Evolutionary conservation across 2,888 invertebrate genomes (phyloP), one percentile per base, ranked within the genome.

Genomic region (Meteorus cinctellus): DNA sequence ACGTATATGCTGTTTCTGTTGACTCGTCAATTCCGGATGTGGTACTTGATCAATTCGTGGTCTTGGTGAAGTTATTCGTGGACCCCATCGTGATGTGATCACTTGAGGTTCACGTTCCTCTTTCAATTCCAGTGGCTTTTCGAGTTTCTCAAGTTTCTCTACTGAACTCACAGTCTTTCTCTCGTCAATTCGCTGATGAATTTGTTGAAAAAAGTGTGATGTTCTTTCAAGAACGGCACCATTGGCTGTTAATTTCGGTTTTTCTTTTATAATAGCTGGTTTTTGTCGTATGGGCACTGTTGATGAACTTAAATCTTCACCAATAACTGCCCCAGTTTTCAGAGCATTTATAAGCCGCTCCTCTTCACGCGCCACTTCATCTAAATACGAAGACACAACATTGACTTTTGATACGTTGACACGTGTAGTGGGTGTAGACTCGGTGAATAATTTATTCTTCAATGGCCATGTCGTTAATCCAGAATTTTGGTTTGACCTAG

Each of bases 361-460:
- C 87, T 96, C 96, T 86, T 96, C 96, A 36, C 94, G 91, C n/a
- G 95, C 95, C 6, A 96, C 95, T 89, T 95, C 94, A 80, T 94
- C 92, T 74, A 93, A 90, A 78, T 91, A 92, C 41, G 83, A 78
- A 59, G 84, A 82, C 1, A 85, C 82, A 65, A 83, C 81, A 69
- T 80, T 82, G 59, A 81, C 77, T 74, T 77, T 81, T 24, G 77
- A 76, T 6, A 72, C 51, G 76, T 78, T 78, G 66, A 81, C 51
- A 71, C 78, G 71, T 73, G 82, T 80, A 69, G 82, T 77, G 74
- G 80, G 77, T 67, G 90, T 89, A 36, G 92, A 85, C 81, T 92
- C 91, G 66, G 73, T 89, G 67, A 91, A 90, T 36, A 92, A 86
- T 82, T 92, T 91, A 83, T 92, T 92, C 84, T 93, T 93, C 69